A percentile compares a stretch with the other conserved stretches of the same genome.
Evolutionary conservation across 2,113 vertebrate species (phyloP).

Genomic region (Eulemur macaco): DNA sequence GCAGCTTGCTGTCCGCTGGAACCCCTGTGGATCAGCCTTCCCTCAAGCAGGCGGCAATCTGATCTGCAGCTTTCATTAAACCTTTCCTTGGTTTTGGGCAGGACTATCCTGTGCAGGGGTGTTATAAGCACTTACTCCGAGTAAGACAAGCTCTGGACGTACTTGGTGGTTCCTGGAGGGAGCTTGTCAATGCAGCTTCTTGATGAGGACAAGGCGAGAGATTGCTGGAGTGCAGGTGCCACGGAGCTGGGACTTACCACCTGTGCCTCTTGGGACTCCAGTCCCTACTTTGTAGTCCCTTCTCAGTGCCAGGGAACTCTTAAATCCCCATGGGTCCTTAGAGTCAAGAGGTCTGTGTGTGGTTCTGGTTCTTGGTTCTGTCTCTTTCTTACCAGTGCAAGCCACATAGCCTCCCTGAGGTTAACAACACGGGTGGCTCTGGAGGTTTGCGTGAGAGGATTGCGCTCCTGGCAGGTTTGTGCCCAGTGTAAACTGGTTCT

Average conservation of each 20-base stretch:
- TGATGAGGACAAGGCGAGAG: background rate
- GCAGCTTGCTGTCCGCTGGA: background rate
- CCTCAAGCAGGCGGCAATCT: background rate
- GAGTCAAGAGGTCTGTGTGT: background rate
- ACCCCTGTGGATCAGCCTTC: background rate
- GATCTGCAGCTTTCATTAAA: background rate
- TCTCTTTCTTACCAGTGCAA: no score
- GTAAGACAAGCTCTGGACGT: background rate
- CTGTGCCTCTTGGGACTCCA: background rate
- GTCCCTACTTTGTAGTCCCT: background rate
- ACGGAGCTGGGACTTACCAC: background rate
- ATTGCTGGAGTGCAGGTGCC: background rate
- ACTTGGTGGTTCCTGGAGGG: background rate
- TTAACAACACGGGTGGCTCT: background rate
- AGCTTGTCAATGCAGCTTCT: background rate
- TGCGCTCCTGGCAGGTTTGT: no score
- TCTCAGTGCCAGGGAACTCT: background rate
- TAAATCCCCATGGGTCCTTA: accelerated
- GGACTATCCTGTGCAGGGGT: background rate
- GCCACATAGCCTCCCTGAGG: background rate
- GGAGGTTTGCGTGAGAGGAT: background rate
- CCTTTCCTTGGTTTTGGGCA: no score
- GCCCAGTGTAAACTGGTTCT: no score
- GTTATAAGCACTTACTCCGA: accelerated
- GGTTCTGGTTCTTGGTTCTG: background rate